These are phyloP conservation scores for Melanotus villosus DNA, from an alignment of 2,888 invertebrate species.

Conservation along the genomic window DNA sequence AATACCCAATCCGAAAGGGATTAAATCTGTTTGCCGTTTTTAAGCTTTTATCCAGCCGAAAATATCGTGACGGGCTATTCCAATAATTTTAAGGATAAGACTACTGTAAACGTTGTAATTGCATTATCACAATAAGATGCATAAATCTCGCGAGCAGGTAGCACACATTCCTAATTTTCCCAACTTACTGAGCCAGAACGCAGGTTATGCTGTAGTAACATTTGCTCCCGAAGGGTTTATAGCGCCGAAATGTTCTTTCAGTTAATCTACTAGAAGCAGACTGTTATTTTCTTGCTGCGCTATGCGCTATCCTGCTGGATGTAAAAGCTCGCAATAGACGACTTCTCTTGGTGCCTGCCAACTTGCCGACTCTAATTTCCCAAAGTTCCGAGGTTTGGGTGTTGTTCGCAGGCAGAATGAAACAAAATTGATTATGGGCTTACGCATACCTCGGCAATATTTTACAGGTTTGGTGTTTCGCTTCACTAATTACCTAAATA, in stretches of 20 bases:
- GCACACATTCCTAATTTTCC: slow-evolving; percentile 22
- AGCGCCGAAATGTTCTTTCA: slow-evolving; percentile 19
- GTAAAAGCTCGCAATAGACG: slow-evolving; percentile 13
- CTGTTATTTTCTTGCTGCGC: slow-evolving; percentile 27
- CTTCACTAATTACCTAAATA: slow-evolving; percentile 33
- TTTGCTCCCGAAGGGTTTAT: slow-evolving; percentile 33
- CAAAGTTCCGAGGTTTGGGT: slow-evolving; percentile 24
- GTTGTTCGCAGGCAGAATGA: slow-evolving; percentile 24
- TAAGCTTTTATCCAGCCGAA: slow-evolving; percentile 1
- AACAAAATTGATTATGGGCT: slow-evolving; percentile 35
- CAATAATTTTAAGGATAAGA: slow-evolving; percentile 13
- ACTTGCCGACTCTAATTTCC: slow-evolving; percentile 20
- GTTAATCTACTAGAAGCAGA: slow-evolving; percentile 32
- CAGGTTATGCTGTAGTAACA: slow-evolving; percentile 28
- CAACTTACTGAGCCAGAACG: slow-evolving; percentile 15
- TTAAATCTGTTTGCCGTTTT: slow-evolving; percentile 13
- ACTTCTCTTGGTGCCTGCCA: slow-evolving; percentile 28
- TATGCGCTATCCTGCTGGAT: slow-evolving; percentile 19
- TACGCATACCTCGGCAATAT: slow-evolving; percentile 33
- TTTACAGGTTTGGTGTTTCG: slow-evolving; percentile 32
- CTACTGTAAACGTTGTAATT: slow-evolving; percentile 7
- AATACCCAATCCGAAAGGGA: slow-evolving; percentile 14
- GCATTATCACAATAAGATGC: slow-evolving; percentile 11
- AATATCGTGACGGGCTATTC: neutral
- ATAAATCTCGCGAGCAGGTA: slow-evolving; percentile 19